These are phyloP conservation scores for Prolemur simus DNA, from an alignment of 2,113 vertebrate species.

Conservation along the genomic window DNA sequence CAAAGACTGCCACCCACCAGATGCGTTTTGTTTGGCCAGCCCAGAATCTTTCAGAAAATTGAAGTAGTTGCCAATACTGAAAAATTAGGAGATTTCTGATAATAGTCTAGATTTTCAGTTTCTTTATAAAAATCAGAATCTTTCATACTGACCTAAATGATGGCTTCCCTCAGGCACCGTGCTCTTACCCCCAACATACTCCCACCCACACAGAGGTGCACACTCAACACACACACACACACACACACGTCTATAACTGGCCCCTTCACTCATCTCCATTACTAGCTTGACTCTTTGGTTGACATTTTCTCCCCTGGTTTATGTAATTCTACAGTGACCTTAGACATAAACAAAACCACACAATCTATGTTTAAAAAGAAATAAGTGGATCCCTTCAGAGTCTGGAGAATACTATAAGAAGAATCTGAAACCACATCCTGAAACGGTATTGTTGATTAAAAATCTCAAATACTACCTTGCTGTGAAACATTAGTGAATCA, in stretches of 20 bases:
- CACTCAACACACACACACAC: background rate
- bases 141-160: background rate
- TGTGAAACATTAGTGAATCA: constrained; percentile 68
- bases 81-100: background rate
- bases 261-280: background rate
- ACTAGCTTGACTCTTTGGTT: background rate
- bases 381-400: constrained; percentile 61
- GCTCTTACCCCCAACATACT: background rate
- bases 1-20: background rate
- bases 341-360: constrained; percentile 61
- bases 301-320: constrained; percentile 7
- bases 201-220: background rate
- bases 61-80: background rate
- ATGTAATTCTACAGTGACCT: constrained; percentile 53
- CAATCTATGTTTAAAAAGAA: constrained; percentile 61
- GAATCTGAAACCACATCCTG: constrained; percentile 49
- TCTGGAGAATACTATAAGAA: constrained; percentile 47
- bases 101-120: background rate
- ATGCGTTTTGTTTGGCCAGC: background rate
- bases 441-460: background rate
- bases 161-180: background rate
- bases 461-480: background rate
- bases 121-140: background rate
- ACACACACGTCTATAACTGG: background rate
- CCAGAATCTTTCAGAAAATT: background rate